Evolutionary conservation across 2,888 invertebrate genomes (phyloP).

Genomic region (Patella depressa): DNA sequence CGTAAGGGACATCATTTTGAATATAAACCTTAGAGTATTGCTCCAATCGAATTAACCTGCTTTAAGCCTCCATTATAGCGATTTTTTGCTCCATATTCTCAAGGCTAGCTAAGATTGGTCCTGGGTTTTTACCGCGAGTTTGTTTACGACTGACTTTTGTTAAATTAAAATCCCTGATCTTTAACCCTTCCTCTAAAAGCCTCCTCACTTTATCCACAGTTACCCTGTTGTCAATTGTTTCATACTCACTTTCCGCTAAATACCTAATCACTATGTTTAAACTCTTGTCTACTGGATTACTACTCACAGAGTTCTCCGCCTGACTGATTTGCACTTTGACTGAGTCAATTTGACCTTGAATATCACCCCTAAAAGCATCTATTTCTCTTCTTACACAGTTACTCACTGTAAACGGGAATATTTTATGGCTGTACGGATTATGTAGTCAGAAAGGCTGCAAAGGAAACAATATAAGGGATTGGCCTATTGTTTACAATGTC

Average conservation of each 20-base stretch:
- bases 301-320: background rate
- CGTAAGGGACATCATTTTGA: background rate
- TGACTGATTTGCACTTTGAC: background rate
- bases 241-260: background rate
- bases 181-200: background rate
- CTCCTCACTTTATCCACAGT: background rate
- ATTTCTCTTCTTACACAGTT: background rate
- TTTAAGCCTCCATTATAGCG: background rate
- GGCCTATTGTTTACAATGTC: too few relatives aligned
- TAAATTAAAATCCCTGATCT: background rate
- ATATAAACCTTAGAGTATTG: conserved; percentile 4
- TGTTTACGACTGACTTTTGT: background rate
- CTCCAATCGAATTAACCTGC: background rate
- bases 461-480: too few relatives aligned
- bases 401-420: background rate
- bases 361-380: background rate
- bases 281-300: background rate
- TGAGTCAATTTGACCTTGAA: conserved; percentile 4
- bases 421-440: too few relatives aligned
- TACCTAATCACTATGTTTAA: conserved; percentile 3
- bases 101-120: background rate
- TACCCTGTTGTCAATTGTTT: background rate
- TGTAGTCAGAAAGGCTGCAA: too few relatives aligned
- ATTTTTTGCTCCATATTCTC: background rate
- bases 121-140: background rate